Percentiles rank a stretch among this genome's conserved stretches.
phyloP scores from a whole-genome alignment of 1,140 invertebrate genomes.

The Ptiloglossa arizonensis region DNA sequence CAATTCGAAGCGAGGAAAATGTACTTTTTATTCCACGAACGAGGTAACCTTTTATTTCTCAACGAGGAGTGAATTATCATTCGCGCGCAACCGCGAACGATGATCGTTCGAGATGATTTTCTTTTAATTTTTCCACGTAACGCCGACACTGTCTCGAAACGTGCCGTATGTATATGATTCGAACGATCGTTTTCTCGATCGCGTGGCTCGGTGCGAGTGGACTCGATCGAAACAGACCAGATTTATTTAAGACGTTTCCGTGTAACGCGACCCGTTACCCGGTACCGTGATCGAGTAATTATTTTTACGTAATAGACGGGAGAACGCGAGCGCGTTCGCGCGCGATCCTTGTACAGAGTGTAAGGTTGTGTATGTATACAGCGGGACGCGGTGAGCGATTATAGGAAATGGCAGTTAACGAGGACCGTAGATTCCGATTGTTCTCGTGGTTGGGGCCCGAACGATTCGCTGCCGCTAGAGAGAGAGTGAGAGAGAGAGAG shows the following conservation, averaged over 20 bases:
- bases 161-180: too few relatives aligned
- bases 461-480: neutral
- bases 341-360: neutral
- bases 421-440: slow-evolving; percentile 25
- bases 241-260: slow-evolving; percentile 17
- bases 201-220: neutral
- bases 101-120: too few relatives aligned
- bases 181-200: neutral
- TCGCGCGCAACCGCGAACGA: too few relatives aligned
- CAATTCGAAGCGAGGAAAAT: too few relatives aligned
- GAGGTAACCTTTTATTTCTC: too few relatives aligned
- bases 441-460: slow-evolving; percentile 27
- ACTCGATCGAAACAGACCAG: slow-evolving; percentile 10
- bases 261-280: neutral
- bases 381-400: neutral
- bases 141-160: too few relatives aligned
- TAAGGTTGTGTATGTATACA: neutral
- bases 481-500: too few relatives aligned
- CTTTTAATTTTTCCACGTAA: too few relatives aligned
- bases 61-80: too few relatives aligned
- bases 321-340: slow-evolving; percentile 1
- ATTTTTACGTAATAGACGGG: slow-evolving; percentile 21
- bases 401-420: slow-evolving; percentile 31
- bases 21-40: too few relatives aligned
- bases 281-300: slow-evolving; percentile 31